phyloP scores from a whole-genome alignment of 2,888 invertebrate genomes.

The Operophtera brumata region DNA sequence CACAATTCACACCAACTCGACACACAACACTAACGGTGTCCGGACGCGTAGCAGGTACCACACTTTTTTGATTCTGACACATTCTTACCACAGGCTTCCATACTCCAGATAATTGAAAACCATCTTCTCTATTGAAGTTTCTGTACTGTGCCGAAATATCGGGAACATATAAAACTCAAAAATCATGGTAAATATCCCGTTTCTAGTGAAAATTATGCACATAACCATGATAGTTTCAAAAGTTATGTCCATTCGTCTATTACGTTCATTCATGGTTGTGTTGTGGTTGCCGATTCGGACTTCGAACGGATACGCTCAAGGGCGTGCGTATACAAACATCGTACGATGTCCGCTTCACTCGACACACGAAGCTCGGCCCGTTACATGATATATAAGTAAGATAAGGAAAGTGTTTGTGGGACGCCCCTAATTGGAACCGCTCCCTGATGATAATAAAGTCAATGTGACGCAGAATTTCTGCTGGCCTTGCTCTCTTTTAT shows the following conservation, averaged over 20 bases:
- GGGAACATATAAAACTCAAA: no score
- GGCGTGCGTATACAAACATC: slow-evolving; percentile 44
- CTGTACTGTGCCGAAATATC: no score
- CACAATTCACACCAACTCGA: no score
- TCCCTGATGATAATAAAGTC: slow-evolving; percentile 4
- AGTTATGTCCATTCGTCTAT: slow-evolving; percentile 25
- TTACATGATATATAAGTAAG: slow-evolving; percentile 5
- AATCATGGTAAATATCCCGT: no score
- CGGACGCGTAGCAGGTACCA: no score
- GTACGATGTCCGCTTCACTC: slow-evolving; percentile 32
- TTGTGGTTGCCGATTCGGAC: slow-evolving; percentile 25
- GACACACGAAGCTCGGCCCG: slow-evolving; percentile 11
- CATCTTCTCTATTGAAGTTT: no score
- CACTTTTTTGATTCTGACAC: no score
- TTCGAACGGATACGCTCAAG: slow-evolving; percentile 63
- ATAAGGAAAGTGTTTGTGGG: slow-evolving; percentile 24
- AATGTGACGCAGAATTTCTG: slow-evolving; percentile 8
- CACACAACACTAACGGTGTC: no score
- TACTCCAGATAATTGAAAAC: no score
- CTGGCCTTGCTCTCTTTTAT: slow-evolving; percentile 17
- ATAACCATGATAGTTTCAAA: no score
- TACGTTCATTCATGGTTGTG: slow-evolving; percentile 49
- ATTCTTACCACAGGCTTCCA: no score
- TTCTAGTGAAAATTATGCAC: no score
- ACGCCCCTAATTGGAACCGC: slow-evolving; percentile 18